Percentiles rank a stretch among this genome's conserved stretches.
These are phyloP conservation scores for Tortrix viridana DNA, from an alignment of 2,888 invertebrate species.

Conservation along the genomic window DNA sequence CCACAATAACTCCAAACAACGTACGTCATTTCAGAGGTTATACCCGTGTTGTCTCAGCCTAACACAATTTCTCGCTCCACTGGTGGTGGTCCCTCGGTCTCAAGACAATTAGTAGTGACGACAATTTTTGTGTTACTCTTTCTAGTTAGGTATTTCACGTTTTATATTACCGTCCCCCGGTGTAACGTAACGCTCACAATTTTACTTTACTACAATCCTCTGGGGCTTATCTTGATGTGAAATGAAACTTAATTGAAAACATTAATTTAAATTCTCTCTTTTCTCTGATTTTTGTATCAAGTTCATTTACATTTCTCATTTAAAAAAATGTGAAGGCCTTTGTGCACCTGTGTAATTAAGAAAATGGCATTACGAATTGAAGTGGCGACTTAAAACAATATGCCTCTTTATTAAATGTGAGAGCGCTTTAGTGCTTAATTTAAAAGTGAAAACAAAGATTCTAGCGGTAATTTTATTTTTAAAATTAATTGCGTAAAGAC, in stretches of 20 bases:
- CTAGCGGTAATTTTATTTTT: too few relatives aligned
- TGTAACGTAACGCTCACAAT: constrained; percentile 32
- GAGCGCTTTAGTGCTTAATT: too few relatives aligned
- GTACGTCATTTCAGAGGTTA: constrained; percentile 43
- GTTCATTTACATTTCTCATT: constrained; percentile 10
- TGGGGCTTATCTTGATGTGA: constrained; percentile 22
- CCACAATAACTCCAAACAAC: constrained; percentile 34
- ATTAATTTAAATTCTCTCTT: constrained; percentile 18
- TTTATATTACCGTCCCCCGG: constrained; percentile 34
- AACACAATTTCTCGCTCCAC: constrained; percentile 79
- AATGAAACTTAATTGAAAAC: constrained; percentile 34
- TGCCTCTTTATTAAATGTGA: too few relatives aligned
- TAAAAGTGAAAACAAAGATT: too few relatives aligned
- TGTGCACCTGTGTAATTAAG: not conserved
- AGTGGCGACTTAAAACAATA: too few relatives aligned
- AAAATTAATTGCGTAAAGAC: too few relatives aligned
- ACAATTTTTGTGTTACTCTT: constrained; percentile 71
- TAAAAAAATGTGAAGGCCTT: constrained; percentile 37
- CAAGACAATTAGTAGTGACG: constrained; percentile 75
- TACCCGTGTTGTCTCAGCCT: constrained; percentile 62
- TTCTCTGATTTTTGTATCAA: not conserved
- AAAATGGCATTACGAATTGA: too few relatives aligned
- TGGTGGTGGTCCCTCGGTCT: constrained; percentile 73
- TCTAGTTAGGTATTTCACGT: constrained; percentile 36
- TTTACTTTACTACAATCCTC: constrained; percentile 36